Conservation (phyloP, 2,113 vertebrate genomes). For the Pedionomus torquatus region DNA sequence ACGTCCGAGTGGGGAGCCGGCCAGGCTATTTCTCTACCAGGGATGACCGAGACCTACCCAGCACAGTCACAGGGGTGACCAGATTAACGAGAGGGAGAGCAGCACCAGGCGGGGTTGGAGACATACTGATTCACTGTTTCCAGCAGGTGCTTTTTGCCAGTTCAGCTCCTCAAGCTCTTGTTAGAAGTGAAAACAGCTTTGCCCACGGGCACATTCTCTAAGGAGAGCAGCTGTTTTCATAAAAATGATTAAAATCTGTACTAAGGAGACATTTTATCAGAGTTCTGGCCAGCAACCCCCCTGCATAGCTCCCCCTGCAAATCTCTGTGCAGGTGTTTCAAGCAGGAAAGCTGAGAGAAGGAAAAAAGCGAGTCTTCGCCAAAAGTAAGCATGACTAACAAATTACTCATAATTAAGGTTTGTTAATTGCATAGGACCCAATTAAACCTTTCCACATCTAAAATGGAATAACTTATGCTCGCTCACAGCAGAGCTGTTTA, state of each 20-base stretch:
- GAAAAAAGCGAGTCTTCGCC: conserved; percentile 28
- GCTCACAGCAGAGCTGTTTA: conserved; percentile 13
- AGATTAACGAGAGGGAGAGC: background rate
- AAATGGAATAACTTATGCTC: conserved; percentile 65
- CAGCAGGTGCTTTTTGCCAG: conserved; percentile 30
- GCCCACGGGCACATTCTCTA: background rate
- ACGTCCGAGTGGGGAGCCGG: background rate
- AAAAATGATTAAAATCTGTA: conserved; percentile 29
- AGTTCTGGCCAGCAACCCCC: background rate
- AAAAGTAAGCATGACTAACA: conserved; percentile 60
- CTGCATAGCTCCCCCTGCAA: background rate
- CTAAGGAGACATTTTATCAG: conserved; percentile 44
- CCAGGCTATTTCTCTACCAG: background rate
- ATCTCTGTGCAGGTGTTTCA: conserved; percentile 54
- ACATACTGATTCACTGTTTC: background rate
- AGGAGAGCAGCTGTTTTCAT: conserved; percentile 54
- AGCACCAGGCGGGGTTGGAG: background rate
- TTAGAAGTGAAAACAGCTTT: conserved; percentile 12
- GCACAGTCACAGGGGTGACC: background rate
- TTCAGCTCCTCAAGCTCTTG: background rate
- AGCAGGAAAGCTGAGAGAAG: conserved; percentile 18
- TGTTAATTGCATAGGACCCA: conserved; percentile 63
- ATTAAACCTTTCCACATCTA: conserved; percentile 58
- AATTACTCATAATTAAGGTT: conserved; percentile 59
- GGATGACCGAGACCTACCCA: background rate